Conservation (phyloP, 2,113 vertebrate genomes). For the Furnarius figulus region DNA sequence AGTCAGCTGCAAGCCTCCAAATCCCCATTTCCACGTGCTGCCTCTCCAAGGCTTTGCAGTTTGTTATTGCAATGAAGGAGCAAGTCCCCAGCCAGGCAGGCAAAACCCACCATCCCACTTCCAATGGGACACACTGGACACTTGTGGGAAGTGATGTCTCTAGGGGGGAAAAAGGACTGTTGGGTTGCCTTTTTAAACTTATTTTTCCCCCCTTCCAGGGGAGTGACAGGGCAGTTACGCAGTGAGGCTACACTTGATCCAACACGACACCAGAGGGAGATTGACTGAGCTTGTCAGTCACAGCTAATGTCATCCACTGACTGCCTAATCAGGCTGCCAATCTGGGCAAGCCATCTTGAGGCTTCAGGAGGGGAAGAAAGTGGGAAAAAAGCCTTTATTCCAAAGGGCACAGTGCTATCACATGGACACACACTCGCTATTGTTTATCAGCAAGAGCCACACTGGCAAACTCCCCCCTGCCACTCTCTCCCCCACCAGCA, state of each 20-base stretch:
- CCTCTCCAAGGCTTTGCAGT: neutral
- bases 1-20: neutral
- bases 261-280: neutral
- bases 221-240: neutral
- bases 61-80: neutral
- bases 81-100: neutral
- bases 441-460: constrained; percentile 36
- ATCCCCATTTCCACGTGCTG: fast-evolving
- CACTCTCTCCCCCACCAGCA: neutral
- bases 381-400: neutral
- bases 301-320: neutral
- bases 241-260: neutral
- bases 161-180: neutral
- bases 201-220: neutral
- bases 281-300: constrained; percentile 21
- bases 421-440: neutral
- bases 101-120: neutral
- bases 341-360: constrained; percentile 12
- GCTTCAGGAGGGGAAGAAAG: neutral
- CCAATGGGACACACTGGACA: neutral
- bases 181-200: neutral
- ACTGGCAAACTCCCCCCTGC: neutral
- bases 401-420: constrained; percentile 13
- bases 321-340: constrained; percentile 45
- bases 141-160: neutral